Evolutionary conservation across 2,888 invertebrate genomes (phyloP), one percentile per base, ranked within the genome.

Genomic region (Drosophila yooni): DNA sequence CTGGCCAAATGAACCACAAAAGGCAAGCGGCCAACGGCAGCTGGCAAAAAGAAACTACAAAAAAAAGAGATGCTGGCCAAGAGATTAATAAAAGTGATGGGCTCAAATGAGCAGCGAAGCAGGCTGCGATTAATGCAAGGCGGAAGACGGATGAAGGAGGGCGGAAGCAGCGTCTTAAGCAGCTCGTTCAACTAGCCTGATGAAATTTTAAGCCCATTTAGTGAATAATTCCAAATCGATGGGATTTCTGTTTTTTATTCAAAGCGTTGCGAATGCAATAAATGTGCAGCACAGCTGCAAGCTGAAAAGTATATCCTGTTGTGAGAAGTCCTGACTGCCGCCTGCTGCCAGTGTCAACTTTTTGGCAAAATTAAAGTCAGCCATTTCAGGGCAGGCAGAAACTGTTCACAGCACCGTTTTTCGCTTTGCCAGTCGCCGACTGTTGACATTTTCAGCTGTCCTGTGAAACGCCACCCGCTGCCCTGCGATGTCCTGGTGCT

Each of bases 361-460:
- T 69, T 73, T 65, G 60, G 48, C 67, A 48, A 69, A 53, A 56
- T 40, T 71, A 66, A 43, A 73, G 68, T 58, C 46, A 34, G 46
- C 69, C 48, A 73, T 67, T 59, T 77, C 72, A 77, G 58, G 60
- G 25, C 68, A 53, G 65, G 52, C 58, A 53, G 29, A 70, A 58
- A 66, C 53, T 57, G 18, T 67, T 74, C 51, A 64, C 69, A 82
- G 57, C 72, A 73, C 48, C 18, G 11, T 54, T 64, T 64, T 59
- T 57, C 29, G 53, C 67, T 48, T 76, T 78, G 57, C 38, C 29
- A 13, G 27, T 31, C 51, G 78, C 78, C 66, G 76, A 66, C 80
- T 82, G 86, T 90, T 86, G 86, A 86, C 90, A 88, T 76, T 82
- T 90, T 82, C 89, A 86, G 90, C 86, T 86, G 86, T 74, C 67